Evolutionary conservation across 2,113 vertebrate genomes (phyloP).

Genomic region (Megaleporinus macrocephalus): DNA sequence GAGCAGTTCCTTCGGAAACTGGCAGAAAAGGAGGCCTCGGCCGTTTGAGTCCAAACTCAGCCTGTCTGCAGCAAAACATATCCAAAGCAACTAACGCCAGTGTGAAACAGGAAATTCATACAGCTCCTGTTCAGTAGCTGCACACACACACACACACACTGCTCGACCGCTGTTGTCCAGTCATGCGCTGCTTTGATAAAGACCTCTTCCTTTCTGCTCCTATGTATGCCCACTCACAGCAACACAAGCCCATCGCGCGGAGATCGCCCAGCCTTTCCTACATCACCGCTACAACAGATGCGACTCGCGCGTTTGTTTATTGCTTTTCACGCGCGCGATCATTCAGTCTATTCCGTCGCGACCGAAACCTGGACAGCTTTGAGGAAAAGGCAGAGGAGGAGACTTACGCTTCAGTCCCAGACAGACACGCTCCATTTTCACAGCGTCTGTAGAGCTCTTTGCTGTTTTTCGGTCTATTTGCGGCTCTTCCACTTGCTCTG

Average conservation of each 20-base stretch:
- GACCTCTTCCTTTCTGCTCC: not conserved
- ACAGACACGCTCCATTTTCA: constrained; percentile 39
- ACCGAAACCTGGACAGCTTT: not conserved
- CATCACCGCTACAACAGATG: not conserved
- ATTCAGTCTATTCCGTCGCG: not conserved
- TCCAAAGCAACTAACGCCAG: constrained; percentile 2
- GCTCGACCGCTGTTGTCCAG: not conserved
- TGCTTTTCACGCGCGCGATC: not conserved
- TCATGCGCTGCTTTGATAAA: not conserved
- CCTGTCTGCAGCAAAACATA: not conserved
- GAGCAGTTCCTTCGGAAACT: not conserved
- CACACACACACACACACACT: no score
- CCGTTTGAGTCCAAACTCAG: not conserved
- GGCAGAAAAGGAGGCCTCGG: not conserved
- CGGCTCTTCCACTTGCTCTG: constrained; percentile 58
- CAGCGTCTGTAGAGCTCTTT: constrained; percentile 31
- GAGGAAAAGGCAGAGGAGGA: not conserved
- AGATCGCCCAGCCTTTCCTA: not conserved
- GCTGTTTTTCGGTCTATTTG: constrained; percentile 57
- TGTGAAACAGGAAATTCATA: constrained; percentile 37
- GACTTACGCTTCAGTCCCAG: constrained; percentile 38
- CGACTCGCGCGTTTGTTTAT: constrained; percentile 1
- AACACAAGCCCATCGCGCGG: not conserved
- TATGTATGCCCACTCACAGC: not conserved
- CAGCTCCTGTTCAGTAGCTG: not conserved